A percentile compares a stretch with the other conserved stretches of the same genome.
Conservation (phyloP, 2,888 invertebrate genomes). For the Brenthis hecate region DNA sequence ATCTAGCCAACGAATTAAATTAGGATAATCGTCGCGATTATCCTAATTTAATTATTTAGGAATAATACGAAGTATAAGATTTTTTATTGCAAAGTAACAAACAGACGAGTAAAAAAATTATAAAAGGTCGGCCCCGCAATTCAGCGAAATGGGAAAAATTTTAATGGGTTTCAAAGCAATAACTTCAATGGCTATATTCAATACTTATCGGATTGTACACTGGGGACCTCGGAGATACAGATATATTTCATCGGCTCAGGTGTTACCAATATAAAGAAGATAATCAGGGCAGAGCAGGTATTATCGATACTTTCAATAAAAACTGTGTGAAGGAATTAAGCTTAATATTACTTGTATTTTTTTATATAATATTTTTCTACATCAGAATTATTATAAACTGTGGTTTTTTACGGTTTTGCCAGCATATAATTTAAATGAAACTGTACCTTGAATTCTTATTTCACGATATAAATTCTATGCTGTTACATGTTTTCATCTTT, state of each 20-base stretch:
- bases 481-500: too few relatives aligned
- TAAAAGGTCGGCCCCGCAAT: conserved; percentile 26
- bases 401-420: too few relatives aligned
- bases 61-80: too few relatives aligned
- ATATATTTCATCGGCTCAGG: conserved; percentile 35
- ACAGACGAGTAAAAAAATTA: conserved; percentile 24
- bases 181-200: conserved; percentile 33
- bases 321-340: neutral
- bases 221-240: conserved; percentile 27
- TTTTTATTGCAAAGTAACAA: neutral
- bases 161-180: conserved; percentile 36
- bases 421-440: too few relatives aligned
- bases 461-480: too few relatives aligned
- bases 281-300: conserved; percentile 4
- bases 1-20: too few relatives aligned
- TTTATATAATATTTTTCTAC: neutral
- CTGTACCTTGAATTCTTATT: too few relatives aligned
- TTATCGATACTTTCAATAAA: conserved; percentile 4
- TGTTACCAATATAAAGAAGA: conserved; percentile 29
- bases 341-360: neutral
- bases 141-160: conserved; percentile 33
- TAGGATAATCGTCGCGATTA: too few relatives aligned
- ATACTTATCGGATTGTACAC: conserved; percentile 33
- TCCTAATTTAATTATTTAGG: too few relatives aligned
- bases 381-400: neutral